Conservation (phyloP, 2,113 vertebrate species). For the Eidolon helvum region DNA sequence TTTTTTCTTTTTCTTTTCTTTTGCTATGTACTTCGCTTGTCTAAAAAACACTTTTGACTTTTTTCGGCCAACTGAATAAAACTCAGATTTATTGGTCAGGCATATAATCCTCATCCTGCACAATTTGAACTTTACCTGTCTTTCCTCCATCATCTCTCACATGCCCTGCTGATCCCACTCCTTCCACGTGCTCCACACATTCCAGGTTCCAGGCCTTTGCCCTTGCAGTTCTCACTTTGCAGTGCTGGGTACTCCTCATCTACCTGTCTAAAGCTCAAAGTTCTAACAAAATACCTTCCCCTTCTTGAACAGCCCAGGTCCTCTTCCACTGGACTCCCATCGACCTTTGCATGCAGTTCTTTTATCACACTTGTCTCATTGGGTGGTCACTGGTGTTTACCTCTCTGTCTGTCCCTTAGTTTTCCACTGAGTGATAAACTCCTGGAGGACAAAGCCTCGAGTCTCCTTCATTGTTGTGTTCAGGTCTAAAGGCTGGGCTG, state of each 20-base stretch:
- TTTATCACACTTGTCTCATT: not conserved
- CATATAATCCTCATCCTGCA: not conserved
- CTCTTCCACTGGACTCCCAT: not conserved
- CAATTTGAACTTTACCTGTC: not conserved
- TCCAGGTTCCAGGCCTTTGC: not conserved
- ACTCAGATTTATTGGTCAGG: not conserved
- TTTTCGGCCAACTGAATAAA: slow-evolving; percentile 28
- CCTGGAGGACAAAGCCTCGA: not conserved
- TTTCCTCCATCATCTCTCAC: not conserved
- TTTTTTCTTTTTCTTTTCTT: too few relatives aligned
- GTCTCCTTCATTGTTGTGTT: not conserved
- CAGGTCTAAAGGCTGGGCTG: not conserved
- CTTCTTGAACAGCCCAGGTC: not conserved
- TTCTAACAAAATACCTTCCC: not conserved
- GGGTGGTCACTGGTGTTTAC: not conserved
- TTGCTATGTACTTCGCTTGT: not conserved
- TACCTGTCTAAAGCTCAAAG: not conserved
- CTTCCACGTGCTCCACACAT: not conserved
- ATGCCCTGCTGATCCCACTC: not conserved
- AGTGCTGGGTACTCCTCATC: not conserved
- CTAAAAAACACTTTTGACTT: not conserved
- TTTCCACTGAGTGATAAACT: not conserved
- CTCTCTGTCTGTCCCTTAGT: not conserved
- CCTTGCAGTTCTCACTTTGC: not conserved
- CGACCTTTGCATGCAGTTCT: not conserved